Evolutionary conservation across 2,113 vertebrate species (phyloP).

Genomic region (Callionymus lyra): DNA sequence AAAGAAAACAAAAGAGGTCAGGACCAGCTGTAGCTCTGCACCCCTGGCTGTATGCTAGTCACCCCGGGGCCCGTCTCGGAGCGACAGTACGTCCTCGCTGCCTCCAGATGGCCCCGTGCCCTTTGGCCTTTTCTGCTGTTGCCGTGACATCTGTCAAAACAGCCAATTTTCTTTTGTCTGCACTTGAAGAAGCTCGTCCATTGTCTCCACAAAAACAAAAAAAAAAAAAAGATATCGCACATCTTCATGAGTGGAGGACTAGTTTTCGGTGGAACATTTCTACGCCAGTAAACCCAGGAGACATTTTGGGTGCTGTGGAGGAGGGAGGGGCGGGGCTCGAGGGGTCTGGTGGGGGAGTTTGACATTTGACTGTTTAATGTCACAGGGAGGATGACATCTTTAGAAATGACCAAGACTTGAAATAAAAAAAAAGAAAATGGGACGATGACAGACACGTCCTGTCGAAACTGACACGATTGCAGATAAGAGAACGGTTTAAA

Average conservation of each 20-base stretch:
- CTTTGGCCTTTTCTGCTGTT: constrained; percentile 55
- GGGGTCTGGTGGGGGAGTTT: no score
- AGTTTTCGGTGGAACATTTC: no score
- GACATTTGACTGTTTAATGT: constrained; percentile 34
- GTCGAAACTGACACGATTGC: no score
- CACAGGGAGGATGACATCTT: constrained; percentile 21
- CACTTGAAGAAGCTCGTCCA: neutral
- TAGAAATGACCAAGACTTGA: neutral
- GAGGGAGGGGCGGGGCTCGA: constrained; percentile 26
- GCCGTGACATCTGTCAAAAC: constrained; percentile 66
- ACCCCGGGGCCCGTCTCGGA: constrained; percentile 31
- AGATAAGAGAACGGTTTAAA: no score
- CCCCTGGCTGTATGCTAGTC: constrained; percentile 44
- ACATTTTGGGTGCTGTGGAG: constrained; percentile 15
- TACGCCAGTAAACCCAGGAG: constrained; percentile 4
- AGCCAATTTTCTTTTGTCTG: constrained; percentile 61
- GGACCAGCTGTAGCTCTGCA: constrained; percentile 54
- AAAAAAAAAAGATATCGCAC: no score
- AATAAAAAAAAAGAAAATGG: no score
- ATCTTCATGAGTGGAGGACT: no score
- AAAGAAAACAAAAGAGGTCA: constrained; percentile 44
- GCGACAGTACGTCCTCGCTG: constrained; percentile 51
- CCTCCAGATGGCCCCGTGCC: constrained; percentile 65
- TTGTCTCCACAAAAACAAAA: no score
- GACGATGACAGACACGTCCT: no score